Percentiles rank a stretch among this genome's conserved stretches.
Evolutionary conservation across 1,140 invertebrate genomes (phyloP).

Genomic region (Tetramorium alpestre): DNA sequence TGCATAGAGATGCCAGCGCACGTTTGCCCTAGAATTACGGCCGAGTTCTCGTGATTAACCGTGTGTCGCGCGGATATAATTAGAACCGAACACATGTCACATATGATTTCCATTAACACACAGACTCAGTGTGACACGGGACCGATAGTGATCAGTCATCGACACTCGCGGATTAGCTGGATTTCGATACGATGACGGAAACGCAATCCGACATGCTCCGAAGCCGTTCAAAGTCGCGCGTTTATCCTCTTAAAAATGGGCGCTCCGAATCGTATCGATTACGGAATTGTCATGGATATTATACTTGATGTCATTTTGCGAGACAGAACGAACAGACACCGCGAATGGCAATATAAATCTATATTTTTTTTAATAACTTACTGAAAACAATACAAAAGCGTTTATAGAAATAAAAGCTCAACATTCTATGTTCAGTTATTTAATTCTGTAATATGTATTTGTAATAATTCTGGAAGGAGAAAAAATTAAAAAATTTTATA

Average conservation of each 20-base stretch:
- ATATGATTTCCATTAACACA: constrained; percentile 65
- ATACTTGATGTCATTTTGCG: not conserved
- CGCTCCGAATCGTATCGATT: not conserved
- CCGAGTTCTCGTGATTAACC: constrained; percentile 70
- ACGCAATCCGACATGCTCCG: not conserved
- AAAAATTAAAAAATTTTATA: not conserved
- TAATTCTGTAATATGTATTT: not conserved
- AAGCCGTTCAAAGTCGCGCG: constrained; percentile 26
- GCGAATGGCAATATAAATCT: not conserved
- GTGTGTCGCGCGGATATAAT: constrained; percentile 67
- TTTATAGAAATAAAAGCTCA: not conserved
- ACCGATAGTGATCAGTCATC: constrained; percentile 63
- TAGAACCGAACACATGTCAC: constrained; percentile 69
- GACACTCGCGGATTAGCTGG: constrained; percentile 27
- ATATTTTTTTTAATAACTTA: not conserved
- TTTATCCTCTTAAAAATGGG: constrained; percentile 6
- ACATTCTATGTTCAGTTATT: not conserved
- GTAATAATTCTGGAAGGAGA: not conserved
- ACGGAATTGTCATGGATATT: not conserved
- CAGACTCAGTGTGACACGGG: constrained; percentile 24
- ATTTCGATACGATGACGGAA: constrained; percentile 16
- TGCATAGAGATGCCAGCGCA: constrained; percentile 49
- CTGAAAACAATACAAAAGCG: not conserved
- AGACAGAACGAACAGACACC: not conserved
- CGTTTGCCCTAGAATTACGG: constrained; percentile 64